Percentiles rank a stretch among this genome's conserved stretches.
Evolutionary conservation across 2,888 invertebrate species (phyloP).

Genomic region (Notocelia uddmanniana): DNA sequence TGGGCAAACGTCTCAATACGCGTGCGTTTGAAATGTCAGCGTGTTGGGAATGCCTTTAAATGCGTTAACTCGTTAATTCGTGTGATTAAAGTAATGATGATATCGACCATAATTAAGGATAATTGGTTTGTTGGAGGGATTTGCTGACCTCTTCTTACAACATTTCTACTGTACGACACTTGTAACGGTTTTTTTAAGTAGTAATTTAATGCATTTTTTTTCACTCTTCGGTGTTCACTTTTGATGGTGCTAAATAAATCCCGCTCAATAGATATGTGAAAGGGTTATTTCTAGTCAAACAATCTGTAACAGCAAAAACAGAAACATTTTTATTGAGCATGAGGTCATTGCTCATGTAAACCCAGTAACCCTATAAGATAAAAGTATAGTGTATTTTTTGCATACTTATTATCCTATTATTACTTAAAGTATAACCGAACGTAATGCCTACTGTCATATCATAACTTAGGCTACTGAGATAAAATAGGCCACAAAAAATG

Average conservation of each 20-base stretch:
- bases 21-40: conserved; percentile 6
- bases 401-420: not conserved
- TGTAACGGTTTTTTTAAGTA: not conserved
- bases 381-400: not conserved
- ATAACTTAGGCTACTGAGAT: conserved; percentile 1
- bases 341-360: no score
- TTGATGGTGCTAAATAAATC: no score
- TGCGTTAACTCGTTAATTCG: conserved; percentile 13
- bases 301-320: no score
- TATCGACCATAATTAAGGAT: not conserved
- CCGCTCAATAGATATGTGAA: no score
- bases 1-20: conserved; percentile 31
- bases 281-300: no score
- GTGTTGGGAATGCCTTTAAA: conserved; percentile 21
- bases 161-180: no score
- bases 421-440: not conserved
- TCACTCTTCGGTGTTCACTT: not conserved
- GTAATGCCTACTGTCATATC: not conserved
- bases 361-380: no score
- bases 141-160: not conserved
- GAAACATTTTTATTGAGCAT: no score
- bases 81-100: conserved; percentile 3
- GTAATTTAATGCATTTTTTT: not conserved
- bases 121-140: not conserved
- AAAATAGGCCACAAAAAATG: not conserved